These are phyloP conservation scores for Bombus balteatus DNA, from an alignment of 1,140 invertebrate genomes.

Conservation along the genomic window DNA sequence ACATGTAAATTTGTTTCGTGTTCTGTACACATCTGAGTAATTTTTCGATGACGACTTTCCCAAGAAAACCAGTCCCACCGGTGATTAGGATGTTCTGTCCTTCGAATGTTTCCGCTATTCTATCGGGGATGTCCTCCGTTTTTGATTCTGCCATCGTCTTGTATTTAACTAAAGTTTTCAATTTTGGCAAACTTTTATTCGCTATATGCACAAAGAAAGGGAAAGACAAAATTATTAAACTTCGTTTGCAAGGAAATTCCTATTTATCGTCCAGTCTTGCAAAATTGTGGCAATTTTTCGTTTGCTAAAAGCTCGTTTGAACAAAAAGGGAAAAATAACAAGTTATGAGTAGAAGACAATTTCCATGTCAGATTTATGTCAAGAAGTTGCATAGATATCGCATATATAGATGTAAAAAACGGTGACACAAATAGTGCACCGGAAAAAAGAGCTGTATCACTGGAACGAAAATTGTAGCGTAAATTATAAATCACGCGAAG, in stretches of 20 bases:
- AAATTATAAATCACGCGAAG: neutral
- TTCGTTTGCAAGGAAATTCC: too few species aligned
- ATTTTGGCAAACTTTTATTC: too few species aligned
- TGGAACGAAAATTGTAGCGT: neutral
- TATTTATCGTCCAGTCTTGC: too few species aligned
- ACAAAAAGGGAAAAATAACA: neutral
- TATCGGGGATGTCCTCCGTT: constrained; percentile 75
- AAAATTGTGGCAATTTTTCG: too few species aligned
- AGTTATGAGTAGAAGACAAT: neutral
- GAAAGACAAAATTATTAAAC: neutral
- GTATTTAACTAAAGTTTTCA: neutral
- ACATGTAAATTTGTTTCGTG: constrained; percentile 88
- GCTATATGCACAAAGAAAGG: neutral
- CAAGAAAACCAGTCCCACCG: constrained; percentile 87
- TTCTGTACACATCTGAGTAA: constrained; percentile 86
- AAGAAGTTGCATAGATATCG: neutral
- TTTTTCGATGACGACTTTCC: constrained; percentile 89
- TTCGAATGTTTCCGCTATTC: constrained; percentile 76
- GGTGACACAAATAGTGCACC: neutral
- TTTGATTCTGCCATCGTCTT: constrained; percentile 57
- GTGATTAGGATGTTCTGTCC: constrained; percentile 84
- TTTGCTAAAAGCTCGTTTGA: too few species aligned
- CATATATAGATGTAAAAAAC: too few species aligned
- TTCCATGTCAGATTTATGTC: neutral
- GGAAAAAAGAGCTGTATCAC: neutral